A percentile compares a stretch with the other conserved stretches of the same genome.
phyloP scores from a whole-genome alignment of 2,888 invertebrate genomes.

The Bellardia bayeri region DNA sequence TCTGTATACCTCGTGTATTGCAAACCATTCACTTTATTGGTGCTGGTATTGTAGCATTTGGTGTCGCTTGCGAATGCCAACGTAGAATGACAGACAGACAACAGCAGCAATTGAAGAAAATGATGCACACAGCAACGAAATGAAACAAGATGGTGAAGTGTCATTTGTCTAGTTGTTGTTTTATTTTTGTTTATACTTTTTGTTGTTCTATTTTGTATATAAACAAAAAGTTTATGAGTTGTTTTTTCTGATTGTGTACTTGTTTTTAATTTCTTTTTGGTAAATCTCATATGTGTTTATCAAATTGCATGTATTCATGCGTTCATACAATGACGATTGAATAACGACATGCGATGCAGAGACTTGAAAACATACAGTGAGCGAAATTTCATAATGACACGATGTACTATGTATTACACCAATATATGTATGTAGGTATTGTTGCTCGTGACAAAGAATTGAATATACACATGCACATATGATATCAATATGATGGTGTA shows the following conservation, averaged over 20 bases:
- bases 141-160: conserved; percentile 42
- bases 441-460: no score
- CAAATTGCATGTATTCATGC: conserved; percentile 9
- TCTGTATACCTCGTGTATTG: not conserved
- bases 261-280: not conserved
- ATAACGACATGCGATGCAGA: conserved; percentile 11
- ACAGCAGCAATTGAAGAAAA: not conserved
- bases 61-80: conserved; percentile 13
- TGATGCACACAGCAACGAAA: conserved; percentile 19
- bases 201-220: conserved; percentile 6
- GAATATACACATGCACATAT: no score
- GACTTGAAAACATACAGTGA: not conserved
- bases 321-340: conserved; percentile 22
- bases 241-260: not conserved
- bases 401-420: no score
- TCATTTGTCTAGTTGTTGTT: conserved; percentile 46
- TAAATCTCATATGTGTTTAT: conserved; percentile 21
- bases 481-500: no score
- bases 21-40: conserved; percentile 34
- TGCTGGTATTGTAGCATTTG: conserved; percentile 23
- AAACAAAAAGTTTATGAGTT: conserved; percentile 3
- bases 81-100: not conserved
- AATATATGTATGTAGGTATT: no score
- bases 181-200: not conserved
- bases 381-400: not conserved